Evolutionary conservation across 2,113 vertebrate genomes (phyloP).

Genomic region (Micromys minutus): DNA sequence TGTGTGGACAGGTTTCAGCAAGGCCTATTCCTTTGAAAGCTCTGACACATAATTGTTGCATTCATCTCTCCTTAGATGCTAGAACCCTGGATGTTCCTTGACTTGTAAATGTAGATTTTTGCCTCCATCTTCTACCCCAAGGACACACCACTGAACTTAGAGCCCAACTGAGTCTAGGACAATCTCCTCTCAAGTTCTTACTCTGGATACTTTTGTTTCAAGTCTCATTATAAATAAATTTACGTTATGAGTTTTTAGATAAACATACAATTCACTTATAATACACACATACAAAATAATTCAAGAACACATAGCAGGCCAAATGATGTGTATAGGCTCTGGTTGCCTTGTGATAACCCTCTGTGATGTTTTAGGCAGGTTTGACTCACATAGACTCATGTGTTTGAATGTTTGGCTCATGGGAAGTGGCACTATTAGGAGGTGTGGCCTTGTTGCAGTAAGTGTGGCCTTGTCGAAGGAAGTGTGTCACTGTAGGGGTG

Average conservation of each 20-base stretch:
- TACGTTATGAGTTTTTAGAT: neutral
- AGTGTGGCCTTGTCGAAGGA: too few relatives aligned
- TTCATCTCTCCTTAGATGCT: neutral
- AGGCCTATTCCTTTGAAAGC: neutral
- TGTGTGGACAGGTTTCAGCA: neutral
- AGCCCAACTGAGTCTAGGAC: neutral
- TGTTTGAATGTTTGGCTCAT: too few relatives aligned
- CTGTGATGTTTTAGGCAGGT: too few relatives aligned
- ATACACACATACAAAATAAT: neutral
- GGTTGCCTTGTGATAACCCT: neutral
- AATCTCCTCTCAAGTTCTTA: conserved; percentile 1
- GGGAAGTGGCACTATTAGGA: too few relatives aligned
- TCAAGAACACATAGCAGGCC: neutral
- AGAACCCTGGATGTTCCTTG: neutral
- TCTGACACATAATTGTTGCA: neutral
- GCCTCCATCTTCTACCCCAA: neutral
- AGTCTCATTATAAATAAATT: conserved; percentile 19
- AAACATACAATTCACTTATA: neutral
- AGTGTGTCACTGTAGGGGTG: too few relatives aligned
- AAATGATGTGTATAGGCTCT: neutral
- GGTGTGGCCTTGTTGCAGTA: too few relatives aligned
- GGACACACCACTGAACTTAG: neutral
- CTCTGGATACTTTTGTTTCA: neutral
- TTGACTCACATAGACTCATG: too few relatives aligned
- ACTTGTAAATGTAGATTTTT: neutral